phyloP scores from a whole-genome alignment of 1,140 invertebrate species.

The Bemisia tabaci region DNA sequence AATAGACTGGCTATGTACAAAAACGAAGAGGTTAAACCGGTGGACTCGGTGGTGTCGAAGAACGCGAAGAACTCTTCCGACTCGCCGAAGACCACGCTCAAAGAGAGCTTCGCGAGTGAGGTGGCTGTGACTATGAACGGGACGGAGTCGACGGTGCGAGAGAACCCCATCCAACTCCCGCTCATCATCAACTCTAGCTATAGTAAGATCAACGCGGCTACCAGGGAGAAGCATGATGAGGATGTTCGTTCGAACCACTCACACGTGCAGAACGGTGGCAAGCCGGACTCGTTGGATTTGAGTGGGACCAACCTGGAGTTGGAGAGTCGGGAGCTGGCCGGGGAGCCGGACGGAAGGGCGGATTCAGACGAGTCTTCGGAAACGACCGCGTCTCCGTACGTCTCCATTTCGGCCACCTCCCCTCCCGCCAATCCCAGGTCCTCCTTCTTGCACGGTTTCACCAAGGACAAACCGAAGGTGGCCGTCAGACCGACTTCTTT shows the following conservation, averaged over 20 bases:
- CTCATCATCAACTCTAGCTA: neutral
- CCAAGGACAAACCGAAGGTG: conserved; percentile 44
- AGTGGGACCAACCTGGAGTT: conserved; percentile 28
- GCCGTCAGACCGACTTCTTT: conserved; percentile 41
- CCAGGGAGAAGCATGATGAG: neutral
- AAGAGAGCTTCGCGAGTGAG: neutral
- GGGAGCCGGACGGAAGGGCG: conserved; percentile 63
- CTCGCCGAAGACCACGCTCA: neutral
- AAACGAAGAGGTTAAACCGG: neutral
- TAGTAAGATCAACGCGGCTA: neutral
- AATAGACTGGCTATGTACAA: neutral
- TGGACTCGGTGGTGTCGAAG: neutral
- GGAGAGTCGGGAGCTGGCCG: conserved; percentile 55
- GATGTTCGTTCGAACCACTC: neutral
- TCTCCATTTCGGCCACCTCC: conserved; percentile 19
- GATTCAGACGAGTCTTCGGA: conserved; percentile 53
- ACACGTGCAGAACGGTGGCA: neutral
- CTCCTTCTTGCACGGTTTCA: conserved; percentile 50
- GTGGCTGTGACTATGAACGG: conserved; percentile 1
- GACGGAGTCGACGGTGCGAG: neutral
- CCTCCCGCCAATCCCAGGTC: conserved; percentile 40
- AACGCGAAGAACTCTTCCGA: neutral
- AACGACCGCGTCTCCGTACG: conserved; percentile 33
- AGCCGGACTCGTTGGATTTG: neutral
- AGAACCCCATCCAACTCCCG: neutral